Base-by-base conservation (phyloP, 2,888 invertebrate genomes). In the Catocala nupta region DNA sequence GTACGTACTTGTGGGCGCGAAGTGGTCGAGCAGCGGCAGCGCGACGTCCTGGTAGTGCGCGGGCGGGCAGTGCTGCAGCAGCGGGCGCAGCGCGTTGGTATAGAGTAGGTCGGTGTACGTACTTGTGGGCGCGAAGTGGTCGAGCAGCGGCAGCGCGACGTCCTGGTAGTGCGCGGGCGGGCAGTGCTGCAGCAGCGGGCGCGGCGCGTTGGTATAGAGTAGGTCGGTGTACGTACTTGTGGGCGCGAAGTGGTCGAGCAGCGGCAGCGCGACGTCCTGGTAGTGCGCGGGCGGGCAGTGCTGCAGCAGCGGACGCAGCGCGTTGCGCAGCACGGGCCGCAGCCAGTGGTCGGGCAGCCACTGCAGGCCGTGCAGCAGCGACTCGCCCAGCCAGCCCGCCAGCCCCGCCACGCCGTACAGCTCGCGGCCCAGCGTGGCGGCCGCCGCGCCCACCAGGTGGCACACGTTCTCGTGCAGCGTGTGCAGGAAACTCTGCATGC, bases 211-310 rank as follows among this genome's bases (percentile, higher is more conserved):
- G 52, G n/a, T n/a, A n/a, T n/a, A n/a, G n/a, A n/a, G n/a, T n/a
- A n/a, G n/a, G n/a, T n/a, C n/a, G n/a, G n/a, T n/a, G n/a, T n/a
- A n/a, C n/a, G n/a, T n/a, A n/a, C 97, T 97, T 88, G 96, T 96
- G 0, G 98, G 97, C 55, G 97, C 96, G 45, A 98, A 93, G 80
- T 96, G 97, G 5, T 96, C 95, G 67, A 98, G 94, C 53, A 98
- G 94, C 52, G 98, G 98, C 82, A 98, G 90, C 48, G 98, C 93
- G 43, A 98, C 97, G 68, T 95, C 92, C 59, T 95, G 95, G 83
- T 97, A 97, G 88, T 96, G 97, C 63, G 97, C 96, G 47, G 97
- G 96, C 58, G 98, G 98, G 85, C 98, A 99, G 74, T 96, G 96
- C 84, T 96, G 96, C 74, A 98, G 96, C 81, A 98, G 97, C 16